Percentiles rank a stretch among this genome's conserved stretches.
Conservation (phyloP, 37 sponge, comb jelly and placozoan genomes). For the Bolinopsis microptera region DNA sequence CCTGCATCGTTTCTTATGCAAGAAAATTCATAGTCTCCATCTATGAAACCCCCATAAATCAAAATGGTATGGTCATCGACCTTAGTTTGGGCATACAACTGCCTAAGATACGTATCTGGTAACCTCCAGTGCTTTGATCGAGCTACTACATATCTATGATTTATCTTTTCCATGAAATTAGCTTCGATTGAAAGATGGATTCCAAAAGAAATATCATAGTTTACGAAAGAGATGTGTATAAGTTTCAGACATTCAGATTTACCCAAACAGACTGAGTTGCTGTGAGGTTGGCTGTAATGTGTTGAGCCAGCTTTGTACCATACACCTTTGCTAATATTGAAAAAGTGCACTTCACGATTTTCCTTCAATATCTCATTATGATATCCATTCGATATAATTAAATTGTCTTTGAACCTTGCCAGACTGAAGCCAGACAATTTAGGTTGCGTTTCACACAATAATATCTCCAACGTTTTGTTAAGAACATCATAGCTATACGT, state of each 20-base stretch:
- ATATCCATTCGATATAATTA: slow-evolving; percentile 21
- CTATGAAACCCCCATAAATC: neutral
- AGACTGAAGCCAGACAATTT: too few species aligned
- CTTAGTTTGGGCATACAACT: neutral
- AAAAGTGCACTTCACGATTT: too few species aligned
- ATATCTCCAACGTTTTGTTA: neutral
- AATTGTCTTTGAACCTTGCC: neutral
- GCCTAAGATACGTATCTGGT: neutral
- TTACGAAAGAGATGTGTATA: neutral
- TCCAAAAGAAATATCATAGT: neutral
- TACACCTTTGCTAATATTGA: too few species aligned
- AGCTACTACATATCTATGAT: neutral
- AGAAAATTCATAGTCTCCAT: neutral
- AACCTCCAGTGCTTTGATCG: neutral
- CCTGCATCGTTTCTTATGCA: neutral
- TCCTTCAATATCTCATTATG: neutral
- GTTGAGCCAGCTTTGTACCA: too few species aligned
- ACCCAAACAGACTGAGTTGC: too few species aligned
- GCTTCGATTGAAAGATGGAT: neutral
- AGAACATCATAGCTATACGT: neutral
- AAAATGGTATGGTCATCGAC: neutral
- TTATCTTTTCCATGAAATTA: neutral
- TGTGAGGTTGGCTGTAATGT: too few species aligned
- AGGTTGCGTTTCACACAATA: neutral
- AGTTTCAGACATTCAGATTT: too few species aligned